Base-by-base conservation (phyloP, 2,888 invertebrate genomes). In the Cosmorhoe ocellata region DNA sequence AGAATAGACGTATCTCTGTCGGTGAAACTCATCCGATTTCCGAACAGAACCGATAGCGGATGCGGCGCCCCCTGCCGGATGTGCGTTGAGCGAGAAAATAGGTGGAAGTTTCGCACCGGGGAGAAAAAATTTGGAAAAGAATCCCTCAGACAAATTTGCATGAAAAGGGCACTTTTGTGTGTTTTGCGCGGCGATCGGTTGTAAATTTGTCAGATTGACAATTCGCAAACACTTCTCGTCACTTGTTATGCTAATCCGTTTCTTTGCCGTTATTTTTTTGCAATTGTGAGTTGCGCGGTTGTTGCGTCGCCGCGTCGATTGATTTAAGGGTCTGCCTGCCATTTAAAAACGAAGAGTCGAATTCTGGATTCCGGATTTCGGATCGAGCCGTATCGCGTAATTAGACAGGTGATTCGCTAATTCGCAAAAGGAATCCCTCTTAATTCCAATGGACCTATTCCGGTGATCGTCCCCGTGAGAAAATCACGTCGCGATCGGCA, bases 391-490 rank as follows among this genome's bases (percentile, higher is more conserved):
- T 60, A 60, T 64, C 69, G 67, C 69, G 78, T 84, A 88, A 88
- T 88, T 87, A 86, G 87, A 85, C 88, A 88, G 88, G 87, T 87
- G 87, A 88, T 85, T 84, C 84, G 84, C 81, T 89, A 87, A 89
- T 89, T 86, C 84, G 74, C 67, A 75, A 75, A 78, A 79, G 76
- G 89, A 85, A 87, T 87, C 73, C 81, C 78, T 75, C 79, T 80
- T 78, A 76, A 79, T 79, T 76, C 77, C 69, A 59, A 65, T 33
- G 44, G 52, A 61, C 69, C 72, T 72, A 72, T 73, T 72, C 72
- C 64, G 68, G 66, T 69, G 76, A 74, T 71, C 58, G 59, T 39
- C 44, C 34, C 76, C 83, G 89, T 90, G 89, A 84, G 90, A 90
- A 90, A 82, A 78, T 89, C 89, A 90, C 90, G 89, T 90, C 81